Evolutionary conservation across 2,797 vertebrate genomes (phyloP).

Genomic region (Acanthurus tractus): DNA sequence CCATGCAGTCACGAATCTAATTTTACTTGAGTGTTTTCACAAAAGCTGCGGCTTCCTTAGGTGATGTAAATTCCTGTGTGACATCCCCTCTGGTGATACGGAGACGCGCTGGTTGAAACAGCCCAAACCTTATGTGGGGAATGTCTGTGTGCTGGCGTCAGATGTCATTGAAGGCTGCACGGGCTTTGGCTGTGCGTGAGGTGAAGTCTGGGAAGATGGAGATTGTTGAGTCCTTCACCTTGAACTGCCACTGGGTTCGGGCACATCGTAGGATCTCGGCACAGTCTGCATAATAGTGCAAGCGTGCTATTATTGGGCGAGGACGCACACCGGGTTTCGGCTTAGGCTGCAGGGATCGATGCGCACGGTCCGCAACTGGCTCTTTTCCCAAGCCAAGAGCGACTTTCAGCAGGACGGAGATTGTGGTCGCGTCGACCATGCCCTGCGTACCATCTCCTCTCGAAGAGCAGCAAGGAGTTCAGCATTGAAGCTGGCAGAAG

Average conservation of each 20-base stretch:
- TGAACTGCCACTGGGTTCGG: neutral
- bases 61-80: neutral
- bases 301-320: neutral
- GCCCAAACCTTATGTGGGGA: neutral
- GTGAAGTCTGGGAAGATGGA: slow-evolving; percentile 12
- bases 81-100: neutral
- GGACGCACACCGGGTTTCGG: neutral
- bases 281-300: slow-evolving; percentile 5
- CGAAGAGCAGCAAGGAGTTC: too few relatives aligned
- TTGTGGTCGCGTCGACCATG: too few relatives aligned
- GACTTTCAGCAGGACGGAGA: neutral
- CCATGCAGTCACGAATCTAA: too few relatives aligned
- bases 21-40: neutral
- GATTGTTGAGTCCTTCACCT: neutral
- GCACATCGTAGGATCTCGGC: neutral
- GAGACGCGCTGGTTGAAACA: neutral
- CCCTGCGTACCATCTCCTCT: too few relatives aligned
- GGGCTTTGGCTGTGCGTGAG: neutral
- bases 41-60: neutral
- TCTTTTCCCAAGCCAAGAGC: neutral
- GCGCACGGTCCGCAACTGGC: neutral
- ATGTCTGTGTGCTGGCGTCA: neutral
- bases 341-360: neutral
- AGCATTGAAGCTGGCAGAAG: too few relatives aligned
- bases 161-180: slow-evolving; percentile 14